These are phyloP conservation scores for Lottia scabra DNA, from an alignment of 2,888 invertebrate genomes.

Conservation along the genomic window DNA sequence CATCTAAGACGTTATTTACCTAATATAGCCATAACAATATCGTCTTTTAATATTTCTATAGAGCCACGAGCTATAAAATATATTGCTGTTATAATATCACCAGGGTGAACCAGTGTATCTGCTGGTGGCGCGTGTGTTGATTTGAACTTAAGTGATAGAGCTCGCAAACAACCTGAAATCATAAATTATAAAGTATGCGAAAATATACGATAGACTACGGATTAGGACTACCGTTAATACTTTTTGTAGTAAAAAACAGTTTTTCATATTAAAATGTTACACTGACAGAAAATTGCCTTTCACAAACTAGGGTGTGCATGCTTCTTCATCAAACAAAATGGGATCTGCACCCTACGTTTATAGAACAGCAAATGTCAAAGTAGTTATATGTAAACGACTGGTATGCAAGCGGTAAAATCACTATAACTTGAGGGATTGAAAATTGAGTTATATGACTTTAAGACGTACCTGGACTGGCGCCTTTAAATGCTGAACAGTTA, in stretches of 20 bases:
- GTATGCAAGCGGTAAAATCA: no score
- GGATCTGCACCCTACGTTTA: no score
- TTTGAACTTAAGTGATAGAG: constrained; percentile 67
- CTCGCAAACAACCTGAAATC: constrained; percentile 65
- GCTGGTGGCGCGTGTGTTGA: constrained; percentile 69
- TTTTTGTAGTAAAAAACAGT: no score
- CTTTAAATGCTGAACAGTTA: constrained; percentile 94
- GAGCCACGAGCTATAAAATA: constrained; percentile 69
- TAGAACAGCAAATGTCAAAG: no score
- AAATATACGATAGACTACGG: not conserved
- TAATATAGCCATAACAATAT: constrained; percentile 68
- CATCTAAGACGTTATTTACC: constrained; percentile 44
- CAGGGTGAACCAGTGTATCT: constrained; percentile 69
- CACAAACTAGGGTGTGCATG: no score
- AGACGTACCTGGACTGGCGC: constrained; percentile 69
- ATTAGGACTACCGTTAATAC: not conserved
- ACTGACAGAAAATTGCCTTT: no score
- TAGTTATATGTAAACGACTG: no score
- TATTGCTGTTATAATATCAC: constrained; percentile 67
- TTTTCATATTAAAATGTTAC: no score
- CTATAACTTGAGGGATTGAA: no score
- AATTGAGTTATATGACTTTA: no score
- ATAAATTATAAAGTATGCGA: not conserved
- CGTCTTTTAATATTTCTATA: constrained; percentile 67
- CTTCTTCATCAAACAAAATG: no score